Conservation (phyloP, 2,888 invertebrate species). For the Hermodice carunculata region DNA sequence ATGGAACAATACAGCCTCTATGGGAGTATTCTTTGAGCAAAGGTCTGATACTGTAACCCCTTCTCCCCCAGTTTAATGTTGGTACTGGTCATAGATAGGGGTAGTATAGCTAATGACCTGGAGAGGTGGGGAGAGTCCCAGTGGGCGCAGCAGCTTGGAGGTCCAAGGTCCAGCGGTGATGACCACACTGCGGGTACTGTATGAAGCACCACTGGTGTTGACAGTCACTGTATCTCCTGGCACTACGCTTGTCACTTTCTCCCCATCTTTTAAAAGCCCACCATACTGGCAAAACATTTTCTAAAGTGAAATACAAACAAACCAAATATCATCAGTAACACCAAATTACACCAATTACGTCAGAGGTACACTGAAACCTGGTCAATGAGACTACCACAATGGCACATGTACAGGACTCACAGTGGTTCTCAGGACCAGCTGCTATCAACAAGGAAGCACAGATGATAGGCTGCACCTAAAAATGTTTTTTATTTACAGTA, state of each 20-base stretch:
- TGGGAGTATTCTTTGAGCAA: too few species aligned
- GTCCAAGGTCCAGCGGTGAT: slow-evolving; percentile 66
- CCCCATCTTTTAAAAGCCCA: slow-evolving; percentile 23
- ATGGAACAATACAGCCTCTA: too few species aligned
- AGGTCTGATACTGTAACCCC: too few species aligned
- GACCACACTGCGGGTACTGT: slow-evolving; percentile 51
- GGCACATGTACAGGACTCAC: too few species aligned
- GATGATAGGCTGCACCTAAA: too few species aligned
- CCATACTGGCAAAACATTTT: slow-evolving; percentile 19
- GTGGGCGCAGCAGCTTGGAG: slow-evolving; percentile 43
- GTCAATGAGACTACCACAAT: too few species aligned
- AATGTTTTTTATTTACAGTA: too few species aligned
- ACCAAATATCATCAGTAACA: not conserved
- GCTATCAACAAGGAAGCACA: too few species aligned
- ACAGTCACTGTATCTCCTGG: slow-evolving; percentile 32
- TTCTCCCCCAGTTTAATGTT: not conserved
- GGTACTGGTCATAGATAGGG: not conserved
- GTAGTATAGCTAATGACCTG: slow-evolving; percentile 49
- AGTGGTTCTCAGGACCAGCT: too few species aligned
- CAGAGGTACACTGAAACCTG: too few species aligned
- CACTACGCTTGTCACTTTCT: slow-evolving; percentile 14
- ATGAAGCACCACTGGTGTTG: slow-evolving; percentile 32
- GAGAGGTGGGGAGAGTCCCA: slow-evolving; percentile 59
- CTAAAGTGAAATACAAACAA: slow-evolving; percentile 7
- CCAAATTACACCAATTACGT: too few species aligned